These are phyloP conservation scores for Coccyzus lansbergi DNA, from an alignment of 2,797 vertebrate genomes.

Conservation along the genomic window DNA sequence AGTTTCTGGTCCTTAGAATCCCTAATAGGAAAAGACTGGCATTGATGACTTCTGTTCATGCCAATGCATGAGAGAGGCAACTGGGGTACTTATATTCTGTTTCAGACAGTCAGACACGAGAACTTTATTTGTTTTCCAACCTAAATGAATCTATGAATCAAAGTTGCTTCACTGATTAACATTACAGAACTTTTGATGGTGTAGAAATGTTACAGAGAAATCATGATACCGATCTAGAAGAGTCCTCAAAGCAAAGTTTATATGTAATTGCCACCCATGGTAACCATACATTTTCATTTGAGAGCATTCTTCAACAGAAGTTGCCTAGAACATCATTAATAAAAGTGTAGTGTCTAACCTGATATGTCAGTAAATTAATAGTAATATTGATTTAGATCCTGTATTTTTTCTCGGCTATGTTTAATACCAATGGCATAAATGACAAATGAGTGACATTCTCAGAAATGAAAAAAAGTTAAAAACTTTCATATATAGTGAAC, in stretches of 20 bases:
- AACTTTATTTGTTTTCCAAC: not conserved
- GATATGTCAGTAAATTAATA: not conserved
- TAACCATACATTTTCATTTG: not conserved
- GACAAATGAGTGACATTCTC: not conserved
- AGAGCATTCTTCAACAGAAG: not conserved
- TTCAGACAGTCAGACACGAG: not conserved
- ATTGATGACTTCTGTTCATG: not conserved
- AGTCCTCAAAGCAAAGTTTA: not conserved
- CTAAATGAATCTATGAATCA: not conserved
- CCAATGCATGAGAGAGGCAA: not conserved
- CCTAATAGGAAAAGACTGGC: not conserved
- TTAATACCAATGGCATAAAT: not conserved
- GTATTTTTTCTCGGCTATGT: not conserved
- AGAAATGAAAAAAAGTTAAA: not conserved
- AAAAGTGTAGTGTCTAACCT: not conserved
- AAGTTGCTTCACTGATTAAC: not conserved
- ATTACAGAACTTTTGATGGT: not conserved
- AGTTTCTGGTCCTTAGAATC: not conserved
- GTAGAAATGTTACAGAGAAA: not conserved
- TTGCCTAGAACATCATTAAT: not conserved
- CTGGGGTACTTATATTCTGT: accelerated
- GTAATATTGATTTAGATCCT: not conserved
- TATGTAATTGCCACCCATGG: not conserved
- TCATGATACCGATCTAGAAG: not conserved
- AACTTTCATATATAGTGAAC: not conserved